These are phyloP conservation scores for Teleopsis dalmanni DNA, from an alignment of 1,140 invertebrate species.

Conservation along the genomic window DNA sequence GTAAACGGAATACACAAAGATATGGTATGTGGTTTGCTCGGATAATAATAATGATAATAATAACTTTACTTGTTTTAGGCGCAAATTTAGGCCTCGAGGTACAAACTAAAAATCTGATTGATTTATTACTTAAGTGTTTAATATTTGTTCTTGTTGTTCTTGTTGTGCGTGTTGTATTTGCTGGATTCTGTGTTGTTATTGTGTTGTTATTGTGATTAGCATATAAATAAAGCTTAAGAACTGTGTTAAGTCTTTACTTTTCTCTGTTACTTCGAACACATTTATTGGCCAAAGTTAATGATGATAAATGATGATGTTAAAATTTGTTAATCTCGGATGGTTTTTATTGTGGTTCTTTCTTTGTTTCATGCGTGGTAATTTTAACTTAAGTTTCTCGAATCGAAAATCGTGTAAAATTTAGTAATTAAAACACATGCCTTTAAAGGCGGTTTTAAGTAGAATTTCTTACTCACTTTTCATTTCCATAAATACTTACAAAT, in stretches of 20 bases:
- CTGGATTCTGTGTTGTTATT: not conserved
- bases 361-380: no score
- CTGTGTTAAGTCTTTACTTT: slow-evolving; percentile 1
- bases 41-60: no score
- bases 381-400: no score
- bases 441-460: no score
- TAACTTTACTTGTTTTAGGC: not conserved
- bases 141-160: not conserved
- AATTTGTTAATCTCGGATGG: slow-evolving; percentile 10
- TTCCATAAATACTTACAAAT: no score
- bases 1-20: no score
- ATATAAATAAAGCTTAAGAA: not conserved
- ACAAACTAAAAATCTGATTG: slow-evolving; percentile 8
- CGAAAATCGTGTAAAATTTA: no score
- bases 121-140: slow-evolving; percentile 7
- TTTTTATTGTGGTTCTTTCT: no score
- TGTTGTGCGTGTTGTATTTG: no score
- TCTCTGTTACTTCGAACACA: not conserved
- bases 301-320: slow-evolving; percentile 9
- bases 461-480: no score
- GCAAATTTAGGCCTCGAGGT: slow-evolving; percentile 5
- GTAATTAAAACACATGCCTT: no score
- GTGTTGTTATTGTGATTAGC: not conserved
- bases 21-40: no score
- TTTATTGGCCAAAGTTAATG: slow-evolving; percentile 7